A percentile compares a stretch with the other conserved stretches of the same genome.
Evolutionary conservation across 2,113 vertebrate species (phyloP).

Genomic region (Engraulis encrasicolus): DNA sequence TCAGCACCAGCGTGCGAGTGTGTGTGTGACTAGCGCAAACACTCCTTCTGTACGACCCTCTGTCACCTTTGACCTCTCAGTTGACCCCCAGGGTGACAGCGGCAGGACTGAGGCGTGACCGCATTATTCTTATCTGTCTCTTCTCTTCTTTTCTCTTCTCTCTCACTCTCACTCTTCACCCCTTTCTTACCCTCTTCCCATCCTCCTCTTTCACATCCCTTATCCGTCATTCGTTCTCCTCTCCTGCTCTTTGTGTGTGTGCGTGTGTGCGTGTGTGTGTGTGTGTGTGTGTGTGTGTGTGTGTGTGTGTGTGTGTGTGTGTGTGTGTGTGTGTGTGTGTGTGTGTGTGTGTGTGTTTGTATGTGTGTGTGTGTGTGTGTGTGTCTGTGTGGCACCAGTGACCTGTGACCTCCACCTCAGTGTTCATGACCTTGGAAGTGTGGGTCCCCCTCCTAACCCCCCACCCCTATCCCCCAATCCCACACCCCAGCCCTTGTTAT

Average conservation of each 20-base stretch:
- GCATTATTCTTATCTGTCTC: slow-evolving; percentile 35
- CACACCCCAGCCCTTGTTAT: too few species aligned
- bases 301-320: too few species aligned
- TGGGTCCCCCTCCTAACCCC: not conserved
- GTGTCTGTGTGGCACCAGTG: not conserved
- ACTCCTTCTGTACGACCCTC: not conserved
- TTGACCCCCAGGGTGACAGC: not conserved
- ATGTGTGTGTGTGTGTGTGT: too few species aligned
- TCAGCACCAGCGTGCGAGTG: not conserved
- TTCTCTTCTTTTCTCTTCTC: too few species aligned
- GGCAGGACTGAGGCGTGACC: not conserved
- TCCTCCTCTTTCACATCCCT: slow-evolving; percentile 12
- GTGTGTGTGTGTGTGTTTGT: too few species aligned
- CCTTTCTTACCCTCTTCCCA: slow-evolving; percentile 28
- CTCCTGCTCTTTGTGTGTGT: too few species aligned
- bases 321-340: too few species aligned
- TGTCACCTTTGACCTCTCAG: not conserved
- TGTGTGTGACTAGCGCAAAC: not conserved
- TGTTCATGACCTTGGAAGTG: slow-evolving; percentile 18
- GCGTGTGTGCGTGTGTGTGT: too few species aligned
- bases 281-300: too few species aligned
- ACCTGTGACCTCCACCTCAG: not conserved
- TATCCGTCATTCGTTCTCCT: not conserved
- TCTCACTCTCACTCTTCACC: slow-evolving; percentile 13
- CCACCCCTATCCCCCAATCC: too few species aligned